phyloP scores from a whole-genome alignment of 2,888 invertebrate genomes.

The Alloscopus bannaensis region DNA sequence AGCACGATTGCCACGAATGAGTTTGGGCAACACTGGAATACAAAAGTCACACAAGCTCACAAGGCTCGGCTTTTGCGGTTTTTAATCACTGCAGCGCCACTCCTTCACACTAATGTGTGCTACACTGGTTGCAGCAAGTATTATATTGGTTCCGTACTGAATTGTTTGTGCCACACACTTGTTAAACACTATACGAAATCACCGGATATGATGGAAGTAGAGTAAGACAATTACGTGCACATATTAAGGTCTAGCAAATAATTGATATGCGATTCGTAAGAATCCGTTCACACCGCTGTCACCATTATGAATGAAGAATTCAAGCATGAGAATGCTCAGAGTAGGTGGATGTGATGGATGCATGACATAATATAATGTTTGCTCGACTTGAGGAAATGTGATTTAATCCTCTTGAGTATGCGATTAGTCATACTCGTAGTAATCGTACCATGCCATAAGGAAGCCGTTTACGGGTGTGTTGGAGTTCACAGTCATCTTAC shows the following conservation, averaged over 20 bases:
- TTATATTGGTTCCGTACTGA: neutral
- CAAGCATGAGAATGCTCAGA: no score
- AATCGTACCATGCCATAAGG: conserved; percentile 14
- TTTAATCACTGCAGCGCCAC: neutral
- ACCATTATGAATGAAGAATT: conserved; percentile 32
- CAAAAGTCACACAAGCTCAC: neutral
- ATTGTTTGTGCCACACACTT: neutral
- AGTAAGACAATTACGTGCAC: no score
- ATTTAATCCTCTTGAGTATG: conserved; percentile 35
- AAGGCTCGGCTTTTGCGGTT: neutral
- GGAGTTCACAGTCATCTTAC: no score
- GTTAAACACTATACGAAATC: neutral
- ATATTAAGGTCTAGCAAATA: no score
- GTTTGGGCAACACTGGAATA: neutral
- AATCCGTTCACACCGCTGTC: neutral
- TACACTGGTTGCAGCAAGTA: neutral
- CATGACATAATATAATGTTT: conserved; percentile 32
- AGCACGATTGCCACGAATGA: neutral
- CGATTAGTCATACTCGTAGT: conserved; percentile 49
- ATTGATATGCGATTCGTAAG: no score
- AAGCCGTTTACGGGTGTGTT: conserved; percentile 42
- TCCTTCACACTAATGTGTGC: neutral
- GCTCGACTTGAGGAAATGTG: conserved; percentile 44
- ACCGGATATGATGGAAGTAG: neutral
- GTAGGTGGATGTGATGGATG: neutral